Conservation (phyloP, 2,113 vertebrate genomes). For the Chrysemys picta region DNA sequence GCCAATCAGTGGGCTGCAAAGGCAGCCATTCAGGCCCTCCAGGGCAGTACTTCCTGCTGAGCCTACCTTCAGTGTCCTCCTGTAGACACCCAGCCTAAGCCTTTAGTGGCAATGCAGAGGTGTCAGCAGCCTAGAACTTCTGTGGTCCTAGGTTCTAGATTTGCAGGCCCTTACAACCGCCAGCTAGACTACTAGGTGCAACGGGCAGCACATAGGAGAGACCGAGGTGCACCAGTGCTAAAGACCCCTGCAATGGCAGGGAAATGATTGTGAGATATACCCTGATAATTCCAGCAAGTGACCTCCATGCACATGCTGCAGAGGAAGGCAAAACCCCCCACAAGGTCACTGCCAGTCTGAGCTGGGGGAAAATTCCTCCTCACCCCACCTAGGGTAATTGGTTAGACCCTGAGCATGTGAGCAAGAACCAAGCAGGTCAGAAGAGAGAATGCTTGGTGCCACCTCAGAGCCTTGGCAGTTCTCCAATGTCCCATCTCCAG, state of each 20-base stretch:
- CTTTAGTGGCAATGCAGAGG: too few relatives aligned
- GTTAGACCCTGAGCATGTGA: not conserved
- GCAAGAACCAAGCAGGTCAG: too few relatives aligned
- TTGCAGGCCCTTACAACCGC: not conserved
- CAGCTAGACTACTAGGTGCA: not conserved
- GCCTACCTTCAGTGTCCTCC: too few relatives aligned
- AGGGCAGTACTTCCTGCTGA: too few relatives aligned
- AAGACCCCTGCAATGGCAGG: not conserved
- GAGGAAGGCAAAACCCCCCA: not conserved
- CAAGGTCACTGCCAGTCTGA: not conserved
- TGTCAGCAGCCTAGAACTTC: too few relatives aligned
- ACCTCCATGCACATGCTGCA: not conserved
- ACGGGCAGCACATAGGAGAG: not conserved
- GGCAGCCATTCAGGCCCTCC: too few relatives aligned
- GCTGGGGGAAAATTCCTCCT: not conserved
- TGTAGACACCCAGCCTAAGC: too few relatives aligned
- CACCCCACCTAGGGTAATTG: not conserved
- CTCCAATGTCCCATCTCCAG: not conserved
- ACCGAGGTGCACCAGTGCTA: not conserved
- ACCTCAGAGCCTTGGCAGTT: not conserved
- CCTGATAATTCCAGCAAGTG: not conserved
- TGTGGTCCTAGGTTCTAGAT: too few relatives aligned
- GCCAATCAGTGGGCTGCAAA: too few relatives aligned
- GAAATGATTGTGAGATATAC: not conserved
- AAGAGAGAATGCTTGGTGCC: too few relatives aligned